Conservation (phyloP, 1,140 invertebrate genomes). For the Lordiphosa mommai region DNA sequence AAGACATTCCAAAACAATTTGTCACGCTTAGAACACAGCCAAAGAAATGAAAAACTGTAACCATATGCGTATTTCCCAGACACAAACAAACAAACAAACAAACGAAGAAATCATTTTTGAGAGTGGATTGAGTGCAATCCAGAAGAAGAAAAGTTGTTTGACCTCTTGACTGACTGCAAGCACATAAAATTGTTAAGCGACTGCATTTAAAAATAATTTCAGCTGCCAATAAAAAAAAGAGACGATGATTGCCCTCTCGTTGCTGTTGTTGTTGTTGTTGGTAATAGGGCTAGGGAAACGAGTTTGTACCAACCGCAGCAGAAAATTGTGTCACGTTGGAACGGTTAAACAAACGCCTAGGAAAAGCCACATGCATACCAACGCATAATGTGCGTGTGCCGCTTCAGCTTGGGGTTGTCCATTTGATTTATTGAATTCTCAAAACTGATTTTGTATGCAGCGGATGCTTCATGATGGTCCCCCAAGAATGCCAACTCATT, state of each 20-base stretch:
- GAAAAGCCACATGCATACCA: slow-evolving; percentile 44
- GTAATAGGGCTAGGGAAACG: slow-evolving; percentile 58
- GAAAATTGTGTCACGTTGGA: slow-evolving; percentile 73
- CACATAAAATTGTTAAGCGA: slow-evolving; percentile 72
- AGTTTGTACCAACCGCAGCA: slow-evolving; percentile 49
- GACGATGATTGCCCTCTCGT: slow-evolving; percentile 39
- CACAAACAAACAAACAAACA: slow-evolving; percentile 47
- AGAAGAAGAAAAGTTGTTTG: slow-evolving; percentile 68
- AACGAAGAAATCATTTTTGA: slow-evolving; percentile 59
- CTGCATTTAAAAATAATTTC: slow-evolving; percentile 77
- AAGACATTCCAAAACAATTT: slow-evolving; percentile 61
- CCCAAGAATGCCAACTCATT: slow-evolving; percentile 71
- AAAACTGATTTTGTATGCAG: slow-evolving; percentile 64
- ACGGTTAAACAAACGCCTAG: slow-evolving; percentile 43
- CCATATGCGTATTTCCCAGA: slow-evolving; percentile 50
- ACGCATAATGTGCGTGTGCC: slow-evolving; percentile 74
- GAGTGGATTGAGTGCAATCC: slow-evolving; percentile 14
- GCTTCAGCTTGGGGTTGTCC: slow-evolving; percentile 50
- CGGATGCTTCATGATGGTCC: slow-evolving; percentile 32
- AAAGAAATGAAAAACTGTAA: slow-evolving; percentile 16
- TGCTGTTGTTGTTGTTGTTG: slow-evolving; percentile 7
- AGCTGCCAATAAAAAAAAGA: slow-evolving; percentile 67
- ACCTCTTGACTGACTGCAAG: slow-evolving; percentile 58
- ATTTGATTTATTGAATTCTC: slow-evolving; percentile 72
- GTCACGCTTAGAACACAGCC: slow-evolving; percentile 41